Conservation (phyloP, 2,888 invertebrate genomes). For the Morpho achilles region DNA sequence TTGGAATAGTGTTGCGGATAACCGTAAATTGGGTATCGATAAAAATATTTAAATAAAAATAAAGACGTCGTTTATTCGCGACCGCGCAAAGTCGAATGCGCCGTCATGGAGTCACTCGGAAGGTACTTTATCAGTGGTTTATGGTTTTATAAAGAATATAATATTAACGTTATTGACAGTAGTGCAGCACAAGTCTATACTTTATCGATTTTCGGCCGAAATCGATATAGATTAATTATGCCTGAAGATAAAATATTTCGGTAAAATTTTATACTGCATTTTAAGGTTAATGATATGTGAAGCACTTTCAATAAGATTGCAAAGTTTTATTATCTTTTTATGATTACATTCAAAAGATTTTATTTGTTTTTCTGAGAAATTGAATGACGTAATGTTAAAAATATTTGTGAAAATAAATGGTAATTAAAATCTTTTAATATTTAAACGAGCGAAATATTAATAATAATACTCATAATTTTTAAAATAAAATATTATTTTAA, state of each 20-base stretch:
- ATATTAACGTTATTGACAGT: constrained; percentile 36
- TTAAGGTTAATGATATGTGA: background rate
- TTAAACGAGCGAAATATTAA: too few relatives aligned
- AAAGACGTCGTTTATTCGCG: constrained; percentile 37
- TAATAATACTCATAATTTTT: too few relatives aligned
- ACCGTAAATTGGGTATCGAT: constrained; percentile 31
- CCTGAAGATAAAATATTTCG: background rate
- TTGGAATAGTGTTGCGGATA: constrained; percentile 36
- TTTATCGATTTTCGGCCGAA: constrained; percentile 40
- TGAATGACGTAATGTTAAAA: too few relatives aligned
- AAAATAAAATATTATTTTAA: too few relatives aligned
- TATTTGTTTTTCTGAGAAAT: constrained; percentile 1
- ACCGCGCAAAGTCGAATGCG: constrained; percentile 39
- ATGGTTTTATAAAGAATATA: constrained; percentile 34
- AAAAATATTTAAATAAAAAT: constrained; percentile 18
- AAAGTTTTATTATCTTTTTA: constrained; percentile 4
- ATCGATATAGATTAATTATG: background rate
- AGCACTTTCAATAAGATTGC: background rate
- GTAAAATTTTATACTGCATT: constrained; percentile 1
- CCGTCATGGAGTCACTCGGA: constrained; percentile 24
- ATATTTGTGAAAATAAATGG: too few relatives aligned
- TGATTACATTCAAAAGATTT: background rate
- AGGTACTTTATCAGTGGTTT: constrained; percentile 38
- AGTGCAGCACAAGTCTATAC: constrained; percentile 22
- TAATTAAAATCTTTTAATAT: too few relatives aligned